Conservation (phyloP, 2,888 invertebrate genomes). For the Digitonthophagus gazella region DNA sequence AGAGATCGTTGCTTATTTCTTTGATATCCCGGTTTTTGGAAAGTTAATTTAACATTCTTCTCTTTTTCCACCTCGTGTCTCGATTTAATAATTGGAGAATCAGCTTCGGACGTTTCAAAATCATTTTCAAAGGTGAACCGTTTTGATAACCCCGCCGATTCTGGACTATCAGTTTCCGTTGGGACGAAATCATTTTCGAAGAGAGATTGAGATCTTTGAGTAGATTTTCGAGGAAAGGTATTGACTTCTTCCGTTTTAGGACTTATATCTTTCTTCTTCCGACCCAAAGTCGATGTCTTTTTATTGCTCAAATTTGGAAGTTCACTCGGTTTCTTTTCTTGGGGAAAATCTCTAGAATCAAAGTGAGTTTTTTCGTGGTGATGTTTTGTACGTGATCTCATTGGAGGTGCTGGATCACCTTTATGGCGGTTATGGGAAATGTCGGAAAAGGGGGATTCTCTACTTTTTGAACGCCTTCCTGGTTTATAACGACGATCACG, state of each 20-base stretch:
- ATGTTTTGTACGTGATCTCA: slow-evolving; percentile 41
- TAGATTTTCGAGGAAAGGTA: slow-evolving; percentile 49
- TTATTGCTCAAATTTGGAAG: slow-evolving; percentile 37
- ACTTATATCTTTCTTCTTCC: slow-evolving; percentile 44
- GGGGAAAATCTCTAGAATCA: slow-evolving; percentile 60
- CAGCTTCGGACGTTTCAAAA: slow-evolving; percentile 44
- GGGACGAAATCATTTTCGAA: slow-evolving; percentile 73
- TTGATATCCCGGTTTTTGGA: slow-evolving; percentile 15
- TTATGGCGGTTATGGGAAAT: slow-evolving; percentile 43
- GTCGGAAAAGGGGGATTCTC: slow-evolving; percentile 49
- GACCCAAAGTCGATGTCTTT: slow-evolving; percentile 37
- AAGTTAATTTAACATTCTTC: slow-evolving; percentile 29
- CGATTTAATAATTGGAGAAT: slow-evolving; percentile 37
- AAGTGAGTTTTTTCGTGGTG: slow-evolving; percentile 46
- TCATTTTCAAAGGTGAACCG: slow-evolving; percentile 45
- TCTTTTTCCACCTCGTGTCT: slow-evolving; percentile 4
- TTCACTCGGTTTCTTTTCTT: slow-evolving; percentile 40
- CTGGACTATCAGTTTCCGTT: slow-evolving; percentile 42
- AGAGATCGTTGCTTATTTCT: slow-evolving; percentile 41
- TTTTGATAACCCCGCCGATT: slow-evolving; percentile 27
- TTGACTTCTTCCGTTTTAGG: slow-evolving; percentile 42
- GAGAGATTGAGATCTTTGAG: slow-evolving; percentile 55
- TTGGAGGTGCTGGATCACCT: slow-evolving; percentile 43
- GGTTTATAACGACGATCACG: slow-evolving; percentile 57
- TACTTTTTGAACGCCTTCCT: slow-evolving; percentile 51